These are phyloP conservation scores for Accipiter virgatus DNA, from an alignment of 2,113 vertebrate species.

Conservation along the genomic window DNA sequence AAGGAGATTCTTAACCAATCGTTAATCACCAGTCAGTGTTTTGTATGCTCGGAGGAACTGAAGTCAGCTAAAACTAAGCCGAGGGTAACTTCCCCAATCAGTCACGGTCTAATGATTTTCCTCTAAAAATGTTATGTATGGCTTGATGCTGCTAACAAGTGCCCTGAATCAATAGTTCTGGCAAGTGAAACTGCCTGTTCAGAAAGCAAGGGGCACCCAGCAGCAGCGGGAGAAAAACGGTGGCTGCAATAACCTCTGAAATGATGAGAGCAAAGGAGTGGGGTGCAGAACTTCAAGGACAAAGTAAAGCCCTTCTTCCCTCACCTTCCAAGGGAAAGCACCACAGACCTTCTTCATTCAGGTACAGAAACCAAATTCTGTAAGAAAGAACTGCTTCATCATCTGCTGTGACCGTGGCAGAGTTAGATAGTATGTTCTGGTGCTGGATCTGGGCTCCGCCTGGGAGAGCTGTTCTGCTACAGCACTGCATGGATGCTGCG, in stretches of 20 bases:
- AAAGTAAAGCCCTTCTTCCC: neutral
- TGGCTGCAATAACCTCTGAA: neutral
- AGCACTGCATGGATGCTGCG: fast-evolving
- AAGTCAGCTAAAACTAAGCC: neutral
- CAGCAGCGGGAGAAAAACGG: neutral
- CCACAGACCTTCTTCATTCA: neutral
- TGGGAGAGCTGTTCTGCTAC: neutral
- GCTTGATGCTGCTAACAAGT: neutral
- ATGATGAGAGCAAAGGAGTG: neutral
- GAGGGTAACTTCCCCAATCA: neutral
- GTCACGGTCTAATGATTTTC: neutral
- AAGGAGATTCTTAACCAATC: neutral
- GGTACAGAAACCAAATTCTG: neutral
- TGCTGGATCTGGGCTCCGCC: fast-evolving
- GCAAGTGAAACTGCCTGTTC: neutral
- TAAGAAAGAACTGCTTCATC: neutral
- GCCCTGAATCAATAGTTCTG: neutral
- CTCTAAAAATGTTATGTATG: neutral
- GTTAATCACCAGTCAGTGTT: neutral
- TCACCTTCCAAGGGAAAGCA: neutral
- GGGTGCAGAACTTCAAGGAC: neutral
- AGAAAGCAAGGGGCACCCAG: neutral
- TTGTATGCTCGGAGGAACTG: neutral
- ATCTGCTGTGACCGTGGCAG: neutral
- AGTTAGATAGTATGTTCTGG: neutral